Evolutionary conservation across 2,797 vertebrate genomes (phyloP).

Genomic region (Eurystomus glaucurus): DNA sequence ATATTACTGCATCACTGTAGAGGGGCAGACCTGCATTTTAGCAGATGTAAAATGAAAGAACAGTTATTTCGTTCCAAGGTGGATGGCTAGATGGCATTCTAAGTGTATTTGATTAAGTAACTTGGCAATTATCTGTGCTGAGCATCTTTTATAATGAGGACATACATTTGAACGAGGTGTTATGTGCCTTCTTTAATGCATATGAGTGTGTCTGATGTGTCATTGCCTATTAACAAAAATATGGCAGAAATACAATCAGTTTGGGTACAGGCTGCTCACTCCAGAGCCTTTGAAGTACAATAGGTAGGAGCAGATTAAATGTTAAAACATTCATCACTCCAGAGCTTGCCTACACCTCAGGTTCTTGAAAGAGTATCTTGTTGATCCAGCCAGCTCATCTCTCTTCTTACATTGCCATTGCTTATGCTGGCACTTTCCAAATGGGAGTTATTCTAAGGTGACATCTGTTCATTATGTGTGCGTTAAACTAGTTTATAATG

Average conservation of each 20-base stretch:
- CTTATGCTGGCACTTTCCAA: constrained; percentile 9
- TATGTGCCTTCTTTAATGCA: not conserved
- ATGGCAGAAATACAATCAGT: not conserved
- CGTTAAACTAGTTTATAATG: not conserved
- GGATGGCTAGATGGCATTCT: not conserved
- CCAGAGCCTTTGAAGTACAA: not conserved
- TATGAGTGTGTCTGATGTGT: not conserved
- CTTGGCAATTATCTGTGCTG: not conserved
- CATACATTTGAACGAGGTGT: not conserved
- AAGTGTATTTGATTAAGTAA: not conserved
- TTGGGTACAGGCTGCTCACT: not conserved
- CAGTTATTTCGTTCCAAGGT: not conserved
- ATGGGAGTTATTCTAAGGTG: not conserved
- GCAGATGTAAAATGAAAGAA: not conserved
- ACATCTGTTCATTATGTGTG: not conserved
- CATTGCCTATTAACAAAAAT: not conserved
- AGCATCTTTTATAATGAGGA: not conserved
- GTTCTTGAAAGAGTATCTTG: constrained; percentile 48
- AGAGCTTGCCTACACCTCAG: constrained; percentile 25
- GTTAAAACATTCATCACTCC: constrained; percentile 50
- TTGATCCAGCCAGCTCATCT: constrained; percentile 37
- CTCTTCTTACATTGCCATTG: constrained; percentile 27
- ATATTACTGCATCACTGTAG: not conserved
- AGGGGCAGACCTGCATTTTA: not conserved
- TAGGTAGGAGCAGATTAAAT: constrained; percentile 10